These are phyloP conservation scores for Drosophila atripex DNA, from an alignment of 2,888 invertebrate species.

Conservation along the genomic window DNA sequence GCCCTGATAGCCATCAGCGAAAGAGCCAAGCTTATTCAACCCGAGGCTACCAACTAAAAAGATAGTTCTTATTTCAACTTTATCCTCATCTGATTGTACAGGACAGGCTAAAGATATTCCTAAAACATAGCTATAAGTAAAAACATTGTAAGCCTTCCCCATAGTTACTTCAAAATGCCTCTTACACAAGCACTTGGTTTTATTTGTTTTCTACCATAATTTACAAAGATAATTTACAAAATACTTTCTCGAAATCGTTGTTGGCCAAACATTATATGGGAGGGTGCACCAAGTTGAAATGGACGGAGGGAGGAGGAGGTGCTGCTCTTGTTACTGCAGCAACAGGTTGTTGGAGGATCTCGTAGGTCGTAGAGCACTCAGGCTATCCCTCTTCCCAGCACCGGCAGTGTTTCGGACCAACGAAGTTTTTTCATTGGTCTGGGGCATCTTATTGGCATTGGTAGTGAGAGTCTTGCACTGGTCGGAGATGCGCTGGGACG, in stretches of 20 bases:
- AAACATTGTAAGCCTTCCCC: background rate
- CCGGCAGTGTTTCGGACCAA: background rate
- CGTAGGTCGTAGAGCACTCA: background rate
- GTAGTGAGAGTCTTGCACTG: conserved; percentile 42
- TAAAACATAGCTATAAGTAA: background rate
- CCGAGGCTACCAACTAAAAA: conserved; percentile 3
- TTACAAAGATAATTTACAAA: conserved; percentile 66
- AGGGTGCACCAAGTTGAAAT: conserved; percentile 15
- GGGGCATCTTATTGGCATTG: background rate
- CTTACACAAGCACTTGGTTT: conserved; percentile 36
- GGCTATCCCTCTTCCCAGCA: background rate
- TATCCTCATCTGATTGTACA: background rate
- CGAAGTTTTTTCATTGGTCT: background rate
- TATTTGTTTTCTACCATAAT: conserved; percentile 43
- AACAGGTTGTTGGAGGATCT: conserved; percentile 4
- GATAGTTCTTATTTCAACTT: background rate
- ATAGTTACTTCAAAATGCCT: background rate
- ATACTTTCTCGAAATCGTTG: conserved; percentile 34
- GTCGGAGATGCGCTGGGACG: conserved; percentile 62
- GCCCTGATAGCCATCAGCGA: conserved; percentile 89
- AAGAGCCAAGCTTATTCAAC: conserved; percentile 82
- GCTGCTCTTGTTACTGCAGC: background rate
- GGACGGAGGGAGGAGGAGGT: background rate
- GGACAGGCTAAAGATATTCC: background rate
- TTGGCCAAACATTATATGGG: conserved; percentile 25